Evolutionary conservation across 2,888 invertebrate species (phyloP), one percentile per base, ranked within the genome.

Genomic region (Latheticus oryzae): DNA sequence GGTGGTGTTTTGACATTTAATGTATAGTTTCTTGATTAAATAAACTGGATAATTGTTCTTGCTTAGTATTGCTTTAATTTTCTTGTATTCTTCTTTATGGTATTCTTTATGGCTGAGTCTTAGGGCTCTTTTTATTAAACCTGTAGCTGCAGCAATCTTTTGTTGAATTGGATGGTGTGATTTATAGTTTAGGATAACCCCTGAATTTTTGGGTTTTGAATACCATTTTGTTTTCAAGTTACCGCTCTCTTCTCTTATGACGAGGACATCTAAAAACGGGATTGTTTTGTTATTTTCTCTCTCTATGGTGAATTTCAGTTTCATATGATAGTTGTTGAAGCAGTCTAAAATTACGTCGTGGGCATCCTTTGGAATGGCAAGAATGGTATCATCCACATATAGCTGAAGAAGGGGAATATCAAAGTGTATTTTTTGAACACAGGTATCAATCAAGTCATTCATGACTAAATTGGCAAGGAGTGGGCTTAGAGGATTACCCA

Each of bases 361-460:
- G 2, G 3, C 7, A 7, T 7, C 7, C 3, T 2, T 4, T 4
- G 24, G 7, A 2, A 24, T 9, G 7, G 24, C 24, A 2, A 24
- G 7, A 3, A 24, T 4, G 2, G 24, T 24, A 7, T 24, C 24
- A 7, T 24, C 24, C 2, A 24, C 24, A 24, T 24, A 24, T 4
- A 24, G n/a, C 8, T 3, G 2, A 7, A 24, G 3, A 24, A 24
- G n/a, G 7, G 24, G 24, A 4, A 24, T 24, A 8, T 4, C n/a
- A 7, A 24, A 24, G 7, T 7, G 7, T 24, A 24, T 7, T 3
- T 7, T 4, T 3, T 7, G 3, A 24, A 4, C n/a, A 24, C 24
- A 24, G 2, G 3, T 4, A 2, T 35, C 35, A 35, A 48, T 19
- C 5, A 48, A 15, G 9, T 48, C 48, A n/a, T 48, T 21, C 21